Evolutionary conservation across 2,797 vertebrate species (phyloP), one percentile per base, ranked within the genome.

Genomic region (Leptoclinus maculatus): DNA sequence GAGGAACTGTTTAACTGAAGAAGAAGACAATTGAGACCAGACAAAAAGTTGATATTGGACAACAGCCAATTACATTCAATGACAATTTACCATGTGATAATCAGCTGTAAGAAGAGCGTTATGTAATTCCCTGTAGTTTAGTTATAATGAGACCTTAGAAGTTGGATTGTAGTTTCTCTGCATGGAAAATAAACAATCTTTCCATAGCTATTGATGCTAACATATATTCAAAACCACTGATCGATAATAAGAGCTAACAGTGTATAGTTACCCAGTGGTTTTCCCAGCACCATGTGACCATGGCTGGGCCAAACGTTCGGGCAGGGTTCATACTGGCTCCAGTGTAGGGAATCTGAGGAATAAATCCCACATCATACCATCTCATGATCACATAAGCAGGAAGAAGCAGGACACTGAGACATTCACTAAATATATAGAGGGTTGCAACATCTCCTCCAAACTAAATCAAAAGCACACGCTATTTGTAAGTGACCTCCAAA

Each of bases 271-370:
- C 97, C 96, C 96, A 97, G 87, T 97, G 97, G 89, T 97, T 96
- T 1, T 83, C 76, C 82, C 84, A 88, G 66, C 17, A 23, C 83
- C 84, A 85, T 3, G 73, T 87, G 80, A 97, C 93, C 84, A 96
- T 87, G 9, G 96, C 97, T 9, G 97, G 97, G 72, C 96, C 96
- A 29, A 97, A 97, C 83, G 96, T 96, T 25, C 96, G 94, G 3
- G 96, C 97, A 2, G 97, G 97, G 85, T 97, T 97, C 97, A 97
- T 97, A 56, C 96, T 93, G 75, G 96, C 95, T 2, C 97, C 97
- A 13, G 97, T 97, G 86, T 96, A 97, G 77, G 96, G 94, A 74
- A 97, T 95, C 96, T 97, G 89, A 19, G 64, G 84, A 38, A 79
- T 65, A 5, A 74, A 36, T 16, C 7, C 25, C 25, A 5, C 23